A percentile compares a stretch with the other conserved stretches of the same genome.
phyloP scores from a whole-genome alignment of 2,113 vertebrate genomes.

The Albula glossodonta region DNA sequence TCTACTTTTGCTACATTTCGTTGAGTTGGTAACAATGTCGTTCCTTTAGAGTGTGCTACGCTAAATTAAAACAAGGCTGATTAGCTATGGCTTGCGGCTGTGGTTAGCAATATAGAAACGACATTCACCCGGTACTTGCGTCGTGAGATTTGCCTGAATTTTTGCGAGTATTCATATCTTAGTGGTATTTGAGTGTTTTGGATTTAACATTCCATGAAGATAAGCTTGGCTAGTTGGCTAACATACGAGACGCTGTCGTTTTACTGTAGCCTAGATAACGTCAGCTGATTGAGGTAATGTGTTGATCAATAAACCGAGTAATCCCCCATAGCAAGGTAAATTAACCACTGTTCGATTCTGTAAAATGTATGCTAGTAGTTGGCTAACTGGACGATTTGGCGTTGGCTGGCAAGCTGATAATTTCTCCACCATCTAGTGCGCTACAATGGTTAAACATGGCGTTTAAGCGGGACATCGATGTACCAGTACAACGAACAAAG shows the following conservation, averaged over 20 bases:
- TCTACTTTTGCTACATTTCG: too few species aligned
- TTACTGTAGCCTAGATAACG: too few species aligned
- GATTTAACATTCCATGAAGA: not conserved
- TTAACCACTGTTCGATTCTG: not conserved
- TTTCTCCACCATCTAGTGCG: not conserved
- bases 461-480: not conserved
- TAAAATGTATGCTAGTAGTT: not conserved
- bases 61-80: too few species aligned
- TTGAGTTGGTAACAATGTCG: too few species aligned
- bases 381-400: not conserved
- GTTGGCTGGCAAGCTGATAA: not conserved
- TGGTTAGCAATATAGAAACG: too few species aligned
- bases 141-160: not conserved
- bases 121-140: too few species aligned
- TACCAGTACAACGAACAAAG: slow-evolving; percentile 7
- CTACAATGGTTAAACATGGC: not conserved
- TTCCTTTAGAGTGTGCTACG: too few species aligned
- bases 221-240: not conserved
- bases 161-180: not conserved
- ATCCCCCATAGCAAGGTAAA: not conserved
- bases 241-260: not conserved
- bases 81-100: too few species aligned
- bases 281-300: not conserved
- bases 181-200: not conserved
- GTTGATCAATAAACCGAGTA: not conserved